phyloP scores from a whole-genome alignment of 2,888 invertebrate species.

The Tubulanus polymorphus region DNA sequence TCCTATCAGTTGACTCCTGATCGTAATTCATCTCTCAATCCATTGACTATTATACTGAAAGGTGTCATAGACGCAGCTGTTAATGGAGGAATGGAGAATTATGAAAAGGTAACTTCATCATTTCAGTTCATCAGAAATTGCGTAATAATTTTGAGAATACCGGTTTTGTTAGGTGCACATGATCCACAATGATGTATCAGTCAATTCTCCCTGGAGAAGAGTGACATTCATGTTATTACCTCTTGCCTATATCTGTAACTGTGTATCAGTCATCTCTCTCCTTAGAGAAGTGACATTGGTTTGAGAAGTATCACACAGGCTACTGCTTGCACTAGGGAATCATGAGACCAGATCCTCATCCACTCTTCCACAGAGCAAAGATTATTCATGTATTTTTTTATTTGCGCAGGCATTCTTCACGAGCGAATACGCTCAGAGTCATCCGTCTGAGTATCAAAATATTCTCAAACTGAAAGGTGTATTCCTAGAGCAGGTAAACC shows the following conservation, averaged over 20 bases:
- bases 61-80: slow-evolving; percentile 48
- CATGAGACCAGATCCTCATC: background rate
- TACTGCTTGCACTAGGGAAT: background rate
- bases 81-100: slow-evolving; percentile 48
- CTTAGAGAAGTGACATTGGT: background rate
- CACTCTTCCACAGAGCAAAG: background rate
- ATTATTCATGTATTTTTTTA: background rate
- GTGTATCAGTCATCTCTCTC: background rate
- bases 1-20: slow-evolving; percentile 66
- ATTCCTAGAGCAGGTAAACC: slow-evolving; percentile 66
- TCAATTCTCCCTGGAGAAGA: no score
- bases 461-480: slow-evolving; percentile 64
- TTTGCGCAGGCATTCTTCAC: slow-evolving; percentile 70
- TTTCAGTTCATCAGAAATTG: no score
- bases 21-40: slow-evolving; percentile 31
- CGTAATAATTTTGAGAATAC: no score
- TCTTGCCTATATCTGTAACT: background rate
- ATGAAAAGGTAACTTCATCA: slow-evolving; percentile 39
- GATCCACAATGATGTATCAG: no score
- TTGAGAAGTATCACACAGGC: background rate
- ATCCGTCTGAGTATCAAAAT: slow-evolving; percentile 52
- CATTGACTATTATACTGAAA: slow-evolving; percentile 45
- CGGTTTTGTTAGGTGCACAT: no score
- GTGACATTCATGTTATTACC: no score
- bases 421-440: slow-evolving; percentile 65